Evolutionary conservation across 2,797 vertebrate genomes (phyloP).

Genomic region (Clarias laeviceps): DNA sequence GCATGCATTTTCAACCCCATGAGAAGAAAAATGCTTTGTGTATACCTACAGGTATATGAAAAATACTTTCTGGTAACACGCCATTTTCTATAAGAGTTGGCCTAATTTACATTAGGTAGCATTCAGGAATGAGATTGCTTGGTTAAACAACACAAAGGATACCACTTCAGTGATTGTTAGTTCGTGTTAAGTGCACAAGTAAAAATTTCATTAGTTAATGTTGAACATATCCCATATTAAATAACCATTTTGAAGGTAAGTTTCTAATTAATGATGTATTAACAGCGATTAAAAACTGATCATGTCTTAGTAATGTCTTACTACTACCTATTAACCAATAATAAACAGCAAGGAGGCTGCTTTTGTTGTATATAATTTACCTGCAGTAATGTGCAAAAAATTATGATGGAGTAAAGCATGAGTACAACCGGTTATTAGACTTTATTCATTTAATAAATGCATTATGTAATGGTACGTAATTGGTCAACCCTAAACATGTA

Average conservation of each 20-base stretch:
- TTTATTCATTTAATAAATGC: background rate
- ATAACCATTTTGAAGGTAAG: background rate
- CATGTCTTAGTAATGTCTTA: background rate
- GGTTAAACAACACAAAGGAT: background rate
- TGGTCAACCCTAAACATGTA: background rate
- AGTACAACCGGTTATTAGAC: background rate
- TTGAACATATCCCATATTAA: background rate
- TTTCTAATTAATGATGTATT: background rate
- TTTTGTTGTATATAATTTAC: background rate
- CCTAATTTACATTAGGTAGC: background rate
- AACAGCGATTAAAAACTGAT: background rate
- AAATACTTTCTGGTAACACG: background rate
- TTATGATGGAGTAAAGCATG: background rate
- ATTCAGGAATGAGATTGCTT: background rate
- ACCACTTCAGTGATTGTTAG: background rate
- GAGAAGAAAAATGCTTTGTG: constrained; percentile 1
- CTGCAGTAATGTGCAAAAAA: background rate
- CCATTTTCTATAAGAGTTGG: background rate
- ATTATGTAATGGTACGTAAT: background rate
- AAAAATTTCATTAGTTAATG: too few relatives aligned
- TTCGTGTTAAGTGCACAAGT: background rate
- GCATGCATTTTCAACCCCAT: constrained; percentile 8
- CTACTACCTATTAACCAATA: background rate
- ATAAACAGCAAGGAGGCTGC: too few relatives aligned
- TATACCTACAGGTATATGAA: too few relatives aligned